These are phyloP conservation scores for Paracentrotus lividus DNA, from an alignment of 53 echinoderm and acorn worm genomes.

Conservation along the genomic window DNA sequence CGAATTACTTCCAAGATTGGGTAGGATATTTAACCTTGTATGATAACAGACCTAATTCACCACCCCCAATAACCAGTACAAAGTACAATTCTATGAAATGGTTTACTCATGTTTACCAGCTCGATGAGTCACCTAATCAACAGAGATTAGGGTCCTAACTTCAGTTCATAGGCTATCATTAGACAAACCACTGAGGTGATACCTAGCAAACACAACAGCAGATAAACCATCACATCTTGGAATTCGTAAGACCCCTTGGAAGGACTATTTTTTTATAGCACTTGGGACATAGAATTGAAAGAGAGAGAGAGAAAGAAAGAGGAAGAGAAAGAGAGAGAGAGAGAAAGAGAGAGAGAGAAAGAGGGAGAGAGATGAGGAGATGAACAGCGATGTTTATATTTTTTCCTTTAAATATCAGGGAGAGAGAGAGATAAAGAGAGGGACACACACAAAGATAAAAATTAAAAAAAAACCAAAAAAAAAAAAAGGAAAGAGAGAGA, in stretches of 20 bases:
- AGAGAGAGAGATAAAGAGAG: too few species aligned
- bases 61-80: background rate
- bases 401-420: too few species aligned
- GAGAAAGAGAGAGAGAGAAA: background rate
- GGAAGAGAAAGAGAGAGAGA: background rate
- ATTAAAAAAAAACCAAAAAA: too few species aligned
- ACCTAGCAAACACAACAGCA: background rate
- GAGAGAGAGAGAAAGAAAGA: too few species aligned
- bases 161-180: constrained; percentile 38
- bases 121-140: constrained; percentile 35
- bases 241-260: background rate
- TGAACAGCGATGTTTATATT: too few species aligned
- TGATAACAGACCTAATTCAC: background rate
- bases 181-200: background rate
- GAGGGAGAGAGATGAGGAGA: background rate
- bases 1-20: background rate
- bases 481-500: too few species aligned
- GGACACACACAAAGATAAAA: too few species aligned
- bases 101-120: constrained; percentile 46
- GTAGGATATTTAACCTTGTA: background rate
- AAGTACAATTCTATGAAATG: constrained; percentile 33
- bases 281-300: background rate
- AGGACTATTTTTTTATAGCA: background rate
- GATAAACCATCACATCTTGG: background rate
- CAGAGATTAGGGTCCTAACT: constrained; percentile 38